phyloP scores from a whole-genome alignment of 1,140 invertebrate genomes.

The Tetragonula clypearis region DNA sequence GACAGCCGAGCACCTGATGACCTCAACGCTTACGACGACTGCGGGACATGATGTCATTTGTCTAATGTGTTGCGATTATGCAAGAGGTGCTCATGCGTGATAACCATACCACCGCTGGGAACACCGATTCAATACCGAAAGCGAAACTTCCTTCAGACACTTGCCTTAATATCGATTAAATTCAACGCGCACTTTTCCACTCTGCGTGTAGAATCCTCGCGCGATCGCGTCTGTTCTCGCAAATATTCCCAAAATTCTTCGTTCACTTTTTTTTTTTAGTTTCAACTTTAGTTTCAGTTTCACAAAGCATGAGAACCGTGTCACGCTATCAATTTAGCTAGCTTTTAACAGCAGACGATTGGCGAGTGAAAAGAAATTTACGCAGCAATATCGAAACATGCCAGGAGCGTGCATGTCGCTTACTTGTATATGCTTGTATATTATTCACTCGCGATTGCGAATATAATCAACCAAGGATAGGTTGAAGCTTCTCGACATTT shows the following conservation, averaged over 20 bases:
- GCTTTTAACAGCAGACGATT: neutral
- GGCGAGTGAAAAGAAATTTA: neutral
- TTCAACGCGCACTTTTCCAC: neutral
- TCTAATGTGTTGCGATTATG: constrained; percentile 57
- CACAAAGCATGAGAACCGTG: too few species aligned
- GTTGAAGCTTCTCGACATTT: neutral
- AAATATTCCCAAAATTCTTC: neutral
- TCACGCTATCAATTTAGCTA: neutral
- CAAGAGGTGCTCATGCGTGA: constrained; percentile 43
- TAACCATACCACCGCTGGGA: neutral
- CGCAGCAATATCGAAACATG: neutral
- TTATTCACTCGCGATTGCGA: neutral
- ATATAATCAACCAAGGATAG: neutral
- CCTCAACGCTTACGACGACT: constrained; percentile 55
- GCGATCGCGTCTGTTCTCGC: neutral
- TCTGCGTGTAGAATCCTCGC: too few species aligned
- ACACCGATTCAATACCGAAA: constrained; percentile 25
- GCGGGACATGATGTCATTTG: constrained; percentile 66
- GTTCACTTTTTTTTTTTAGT: too few species aligned
- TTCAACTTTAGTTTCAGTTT: too few species aligned
- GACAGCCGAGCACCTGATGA: constrained; percentile 55
- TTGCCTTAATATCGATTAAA: neutral
- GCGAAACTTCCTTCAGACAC: constrained; percentile 18
- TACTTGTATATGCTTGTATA: neutral
- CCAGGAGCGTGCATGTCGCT: neutral